These are phyloP conservation scores for Tribolium castaneum DNA, from an alignment of 1,140 invertebrate species.

Conservation along the genomic window DNA sequence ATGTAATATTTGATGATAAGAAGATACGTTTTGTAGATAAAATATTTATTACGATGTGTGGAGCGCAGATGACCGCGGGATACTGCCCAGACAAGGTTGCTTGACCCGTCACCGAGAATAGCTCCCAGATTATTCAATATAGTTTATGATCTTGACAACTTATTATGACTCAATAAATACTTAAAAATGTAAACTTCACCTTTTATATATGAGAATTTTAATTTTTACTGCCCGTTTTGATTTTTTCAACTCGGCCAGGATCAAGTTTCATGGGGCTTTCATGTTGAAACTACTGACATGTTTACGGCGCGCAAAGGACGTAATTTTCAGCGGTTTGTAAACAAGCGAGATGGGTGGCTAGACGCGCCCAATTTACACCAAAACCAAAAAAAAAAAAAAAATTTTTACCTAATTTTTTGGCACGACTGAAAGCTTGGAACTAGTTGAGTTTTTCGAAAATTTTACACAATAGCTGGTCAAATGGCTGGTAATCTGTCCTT, in stretches of 20 bases:
- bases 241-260: slow-evolving; percentile 36
- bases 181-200: slow-evolving; percentile 54
- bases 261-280: slow-evolving; percentile 50
- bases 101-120: slow-evolving; percentile 49
- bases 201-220: slow-evolving; percentile 55
- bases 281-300: slow-evolving; percentile 46
- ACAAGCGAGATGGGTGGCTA: slow-evolving; percentile 21
- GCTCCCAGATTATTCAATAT: slow-evolving; percentile 56
- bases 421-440: no score
- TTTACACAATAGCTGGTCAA: no score
- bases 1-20: slow-evolving; percentile 43
- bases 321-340: slow-evolving; percentile 26
- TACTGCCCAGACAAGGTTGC: slow-evolving; percentile 46
- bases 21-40: slow-evolving; percentile 44
- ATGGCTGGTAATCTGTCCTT: no score
- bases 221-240: slow-evolving; percentile 50
- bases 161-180: slow-evolving; percentile 60
- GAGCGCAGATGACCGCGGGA: slow-evolving; percentile 42
- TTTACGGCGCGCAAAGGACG: slow-evolving; percentile 42
- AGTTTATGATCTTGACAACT: slow-evolving; percentile 57
- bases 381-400: no score
- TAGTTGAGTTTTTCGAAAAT: no score
- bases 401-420: no score
- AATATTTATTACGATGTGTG: slow-evolving; percentile 49
- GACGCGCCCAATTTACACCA: no score